phyloP scores from a whole-genome alignment of 2,888 invertebrate genomes.

The Geotrupes spiniger region DNA sequence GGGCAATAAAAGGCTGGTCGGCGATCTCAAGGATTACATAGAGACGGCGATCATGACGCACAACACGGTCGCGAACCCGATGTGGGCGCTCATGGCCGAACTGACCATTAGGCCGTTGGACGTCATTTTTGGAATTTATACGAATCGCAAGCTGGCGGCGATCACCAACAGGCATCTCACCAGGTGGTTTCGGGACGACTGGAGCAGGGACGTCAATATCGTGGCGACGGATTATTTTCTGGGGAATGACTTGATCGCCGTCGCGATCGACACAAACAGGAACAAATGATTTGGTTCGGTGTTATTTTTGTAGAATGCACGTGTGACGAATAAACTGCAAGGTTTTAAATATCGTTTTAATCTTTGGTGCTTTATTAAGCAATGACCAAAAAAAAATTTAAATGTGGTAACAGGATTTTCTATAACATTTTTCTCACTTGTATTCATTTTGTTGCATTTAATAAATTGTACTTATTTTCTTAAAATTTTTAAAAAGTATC shows the following conservation, averaged over 20 bases:
- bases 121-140: conserved; percentile 60
- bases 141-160: conserved; percentile 64
- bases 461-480: too few species aligned
- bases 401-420: too few species aligned
- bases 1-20: conserved; percentile 61
- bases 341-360: too few species aligned
- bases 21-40: conserved; percentile 55
- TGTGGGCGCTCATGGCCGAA: conserved; percentile 72
- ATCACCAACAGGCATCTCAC: conserved; percentile 68
- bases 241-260: conserved; percentile 67
- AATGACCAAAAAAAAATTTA: too few species aligned
- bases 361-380: too few species aligned
- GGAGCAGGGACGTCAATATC: conserved; percentile 67
- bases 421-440: too few species aligned
- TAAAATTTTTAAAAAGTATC: too few species aligned
- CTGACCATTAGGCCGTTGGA: conserved; percentile 66
- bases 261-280: conserved; percentile 55
- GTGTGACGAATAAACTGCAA: too few species aligned
- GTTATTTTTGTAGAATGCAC: too few species aligned
- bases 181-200: conserved; percentile 63
- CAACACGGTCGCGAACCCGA: conserved; percentile 50
- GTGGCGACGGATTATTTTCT: conserved; percentile 73
- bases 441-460: too few species aligned
- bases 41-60: conserved; percentile 42
- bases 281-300: conserved; percentile 17